phyloP scores from a whole-genome alignment of 2,888 invertebrate genomes.

The Priocnemis perturbator region DNA sequence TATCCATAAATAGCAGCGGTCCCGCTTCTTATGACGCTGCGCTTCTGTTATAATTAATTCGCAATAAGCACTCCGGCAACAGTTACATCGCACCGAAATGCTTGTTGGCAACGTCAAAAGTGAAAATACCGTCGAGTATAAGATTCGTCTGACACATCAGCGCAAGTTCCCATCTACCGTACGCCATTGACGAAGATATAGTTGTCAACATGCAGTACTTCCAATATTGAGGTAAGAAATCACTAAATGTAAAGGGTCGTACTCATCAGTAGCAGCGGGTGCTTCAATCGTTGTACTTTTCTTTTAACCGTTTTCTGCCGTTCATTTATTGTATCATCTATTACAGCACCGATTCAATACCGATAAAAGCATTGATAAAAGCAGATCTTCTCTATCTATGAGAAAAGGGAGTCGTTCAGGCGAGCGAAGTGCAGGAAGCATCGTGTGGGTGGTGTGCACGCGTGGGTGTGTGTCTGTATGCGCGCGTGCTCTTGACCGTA shows the following conservation, averaged over 20 bases:
- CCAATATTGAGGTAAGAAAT: slow-evolving; percentile 32
- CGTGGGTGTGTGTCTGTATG: too few relatives aligned
- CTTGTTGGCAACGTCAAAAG: slow-evolving; percentile 38
- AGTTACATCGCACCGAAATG: slow-evolving; percentile 40
- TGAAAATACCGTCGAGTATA: slow-evolving; percentile 38
- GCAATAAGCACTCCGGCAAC: slow-evolving; percentile 38
- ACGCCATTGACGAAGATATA: slow-evolving; percentile 51
- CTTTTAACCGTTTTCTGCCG: too few relatives aligned
- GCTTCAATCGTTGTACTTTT: not conserved
- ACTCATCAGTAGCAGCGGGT: slow-evolving; percentile 7
- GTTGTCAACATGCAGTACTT: slow-evolving; percentile 48
- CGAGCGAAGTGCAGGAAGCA: too few relatives aligned
- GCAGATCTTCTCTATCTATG: too few relatives aligned
- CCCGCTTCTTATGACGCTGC: slow-evolving; percentile 38
- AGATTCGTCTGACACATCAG: slow-evolving; percentile 49
- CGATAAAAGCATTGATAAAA: too few relatives aligned
- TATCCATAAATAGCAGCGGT: slow-evolving; percentile 45
- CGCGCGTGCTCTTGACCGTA: slow-evolving; percentile 13
- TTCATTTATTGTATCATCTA: too few relatives aligned
- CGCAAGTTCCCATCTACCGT: slow-evolving; percentile 35
- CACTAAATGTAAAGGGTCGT: slow-evolving; percentile 6
- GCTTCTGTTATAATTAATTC: slow-evolving; percentile 39
- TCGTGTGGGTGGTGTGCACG: too few relatives aligned
- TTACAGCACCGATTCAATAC: too few relatives aligned
- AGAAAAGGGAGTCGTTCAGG: too few relatives aligned